Percentiles rank a stretch among this genome's conserved stretches.
Evolutionary conservation across 1,140 invertebrate genomes (phyloP).

Genomic region (Bombus polaris): DNA sequence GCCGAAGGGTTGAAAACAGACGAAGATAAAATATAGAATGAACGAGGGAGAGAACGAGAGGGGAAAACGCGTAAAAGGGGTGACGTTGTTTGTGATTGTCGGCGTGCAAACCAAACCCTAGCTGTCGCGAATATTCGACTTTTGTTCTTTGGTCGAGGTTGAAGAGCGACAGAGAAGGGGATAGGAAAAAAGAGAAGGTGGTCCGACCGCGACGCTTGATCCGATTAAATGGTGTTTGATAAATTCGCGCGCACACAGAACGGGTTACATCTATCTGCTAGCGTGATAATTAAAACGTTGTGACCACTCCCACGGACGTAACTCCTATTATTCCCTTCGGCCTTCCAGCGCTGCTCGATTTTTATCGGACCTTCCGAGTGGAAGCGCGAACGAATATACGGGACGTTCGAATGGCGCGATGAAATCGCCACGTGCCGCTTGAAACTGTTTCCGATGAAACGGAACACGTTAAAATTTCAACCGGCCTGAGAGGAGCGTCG

Average conservation of each 20-base stretch:
- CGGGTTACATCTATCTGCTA: conserved; percentile 32
- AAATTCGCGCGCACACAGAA: conserved; percentile 36
- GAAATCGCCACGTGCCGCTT: not conserved
- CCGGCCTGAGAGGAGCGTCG: not conserved
- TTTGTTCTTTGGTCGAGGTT: conserved; percentile 34
- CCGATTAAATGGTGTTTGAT: conserved; percentile 58
- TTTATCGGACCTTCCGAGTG: conserved; percentile 9
- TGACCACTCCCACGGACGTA: conserved; percentile 42
- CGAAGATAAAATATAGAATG: conserved; percentile 21
- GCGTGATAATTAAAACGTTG: conserved; percentile 57
- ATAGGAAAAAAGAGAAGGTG: not conserved
- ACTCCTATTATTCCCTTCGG: conserved; percentile 48
- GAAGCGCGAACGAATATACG: conserved; percentile 5
- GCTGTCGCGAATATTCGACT: conserved; percentile 55
- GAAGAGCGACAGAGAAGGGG: not conserved
- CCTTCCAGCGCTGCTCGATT: conserved; percentile 13
- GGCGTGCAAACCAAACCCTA: conserved; percentile 33
- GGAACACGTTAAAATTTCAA: conserved; percentile 14
- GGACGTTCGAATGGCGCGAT: too few relatives aligned
- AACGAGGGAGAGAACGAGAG: conserved; percentile 21
- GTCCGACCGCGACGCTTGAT: conserved; percentile 25
- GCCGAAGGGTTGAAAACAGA: not conserved
- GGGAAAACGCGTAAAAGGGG: conserved; percentile 30
- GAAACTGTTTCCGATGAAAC: conserved; percentile 10
- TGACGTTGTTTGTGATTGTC: conserved; percentile 27